phyloP scores from a whole-genome alignment of 2,888 invertebrate species.

The Plagiodera versicolora region DNA sequence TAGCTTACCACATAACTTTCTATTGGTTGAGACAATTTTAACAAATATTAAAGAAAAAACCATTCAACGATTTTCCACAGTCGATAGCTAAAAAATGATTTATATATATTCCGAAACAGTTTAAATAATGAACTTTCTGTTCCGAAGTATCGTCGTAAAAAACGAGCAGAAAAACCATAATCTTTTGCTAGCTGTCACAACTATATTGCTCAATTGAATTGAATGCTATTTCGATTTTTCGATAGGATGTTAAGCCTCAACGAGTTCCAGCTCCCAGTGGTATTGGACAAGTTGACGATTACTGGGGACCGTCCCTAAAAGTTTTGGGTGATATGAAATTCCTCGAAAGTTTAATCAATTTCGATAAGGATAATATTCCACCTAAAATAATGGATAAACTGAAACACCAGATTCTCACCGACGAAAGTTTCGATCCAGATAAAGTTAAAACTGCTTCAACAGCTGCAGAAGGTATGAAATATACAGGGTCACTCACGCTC shows the following conservation, averaged over 20 bases:
- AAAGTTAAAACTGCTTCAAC: slow-evolving; percentile 85
- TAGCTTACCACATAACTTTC: too few relatives aligned
- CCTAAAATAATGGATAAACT: slow-evolving; percentile 81
- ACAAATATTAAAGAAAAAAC: too few relatives aligned
- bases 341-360: slow-evolving; percentile 81
- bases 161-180: too few relatives aligned
- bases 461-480: slow-evolving; percentile 76
- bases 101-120: too few relatives aligned
- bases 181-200: too few relatives aligned
- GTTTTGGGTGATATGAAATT: slow-evolving; percentile 90
- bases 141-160: too few relatives aligned
- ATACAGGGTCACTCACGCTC: too few relatives aligned
- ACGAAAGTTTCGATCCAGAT: slow-evolving; percentile 89
- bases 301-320: slow-evolving; percentile 89
- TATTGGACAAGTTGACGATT: slow-evolving; percentile 85
- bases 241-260: slow-evolving; percentile 83
- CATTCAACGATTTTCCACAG: too few relatives aligned
- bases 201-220: too few relatives aligned
- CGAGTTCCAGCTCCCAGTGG: slow-evolving; percentile 81
- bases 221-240: slow-evolving; percentile 19
- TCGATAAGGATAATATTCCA: slow-evolving; percentile 92
- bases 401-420: slow-evolving; percentile 75
- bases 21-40: too few relatives aligned
- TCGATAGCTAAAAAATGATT: too few relatives aligned
- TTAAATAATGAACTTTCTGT: too few relatives aligned